Evolutionary conservation across 1,140 invertebrate genomes (phyloP), one percentile per base, ranked within the genome.

Genomic region (Drosophila quadrilineata): DNA sequence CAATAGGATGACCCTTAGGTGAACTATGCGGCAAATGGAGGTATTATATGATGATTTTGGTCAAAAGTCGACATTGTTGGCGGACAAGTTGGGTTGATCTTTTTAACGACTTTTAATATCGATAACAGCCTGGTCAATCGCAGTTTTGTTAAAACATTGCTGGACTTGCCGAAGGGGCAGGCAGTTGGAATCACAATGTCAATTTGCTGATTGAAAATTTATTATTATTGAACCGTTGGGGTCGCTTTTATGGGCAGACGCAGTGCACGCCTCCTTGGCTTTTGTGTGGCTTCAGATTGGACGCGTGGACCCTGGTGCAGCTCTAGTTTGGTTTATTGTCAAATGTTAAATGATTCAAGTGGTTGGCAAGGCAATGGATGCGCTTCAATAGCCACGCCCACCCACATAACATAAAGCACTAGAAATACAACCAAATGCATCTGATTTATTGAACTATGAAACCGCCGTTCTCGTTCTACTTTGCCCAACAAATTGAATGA

Each of bases 161-260:
- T n/a, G n/a, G n/a, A 71, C 75, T 79, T 67, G 66, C 80, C 65
- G 50, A 60, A 28, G 36, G 28, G n/a, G n/a, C 46, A 29, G 52
- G n/a, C 62, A 41, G 75, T 46, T 58, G 64, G 71, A 75, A 79
- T 79, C 75, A 79, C 75, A 71, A 80, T 68, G 64, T 79, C 75
- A 79, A 79, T 79, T 79, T 79, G 75, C 71, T 79, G 75, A 79
- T 79, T 79, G 75, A 75, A 79, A 79, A 80, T 80, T 80, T 79
- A 79, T 79, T 79, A 75, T 80, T 75, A 71, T 53, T 48, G 60
- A 53, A 14, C 41, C n/a, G n/a, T n/a, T 48, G 46, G 21, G 38
- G 31, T 66, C 35, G 53, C 54, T 58, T 65, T 65, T 65, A 65
- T 76, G 68, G 58, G 50, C 65, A 21, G 49, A 60, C 50, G 21